phyloP scores from a whole-genome alignment of 2,797 vertebrate genomes.

The Phataginus tetradactyla region DNA sequence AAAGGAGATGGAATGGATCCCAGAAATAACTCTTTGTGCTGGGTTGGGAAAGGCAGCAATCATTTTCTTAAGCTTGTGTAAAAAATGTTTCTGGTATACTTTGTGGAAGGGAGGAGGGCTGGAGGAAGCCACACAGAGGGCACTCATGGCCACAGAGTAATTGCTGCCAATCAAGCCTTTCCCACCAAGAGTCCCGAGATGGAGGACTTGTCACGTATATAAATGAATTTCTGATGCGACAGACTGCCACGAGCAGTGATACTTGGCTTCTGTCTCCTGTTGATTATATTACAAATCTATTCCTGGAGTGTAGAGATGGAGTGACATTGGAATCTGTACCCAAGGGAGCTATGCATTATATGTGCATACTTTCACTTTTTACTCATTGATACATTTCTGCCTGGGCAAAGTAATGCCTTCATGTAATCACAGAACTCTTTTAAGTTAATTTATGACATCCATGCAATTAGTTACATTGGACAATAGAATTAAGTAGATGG shows the following conservation, averaged over 20 bases:
- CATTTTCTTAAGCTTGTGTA: background rate
- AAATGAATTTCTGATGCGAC: conserved; percentile 42
- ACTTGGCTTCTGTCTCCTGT: background rate
- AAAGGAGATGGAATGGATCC: background rate
- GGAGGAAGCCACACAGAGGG: background rate
- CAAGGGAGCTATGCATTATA: background rate
- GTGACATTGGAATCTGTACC: background rate
- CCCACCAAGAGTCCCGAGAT: background rate
- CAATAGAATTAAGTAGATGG: background rate
- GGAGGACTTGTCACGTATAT: background rate
- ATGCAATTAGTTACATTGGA: background rate
- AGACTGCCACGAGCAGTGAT: background rate
- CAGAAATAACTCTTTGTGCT: background rate
- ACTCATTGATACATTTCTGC: conserved; percentile 29
- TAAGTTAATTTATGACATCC: background rate
- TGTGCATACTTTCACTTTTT: background rate
- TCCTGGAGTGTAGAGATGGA: background rate
- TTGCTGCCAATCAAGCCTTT: background rate
- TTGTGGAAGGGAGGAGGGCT: background rate
- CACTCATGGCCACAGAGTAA: background rate
- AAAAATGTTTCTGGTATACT: background rate
- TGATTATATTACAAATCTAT: conserved; percentile 19
- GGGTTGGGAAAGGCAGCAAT: background rate
- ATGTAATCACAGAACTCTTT: background rate
- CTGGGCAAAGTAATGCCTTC: background rate